Percentiles rank a stretch among this genome's conserved stretches.
These are phyloP conservation scores for Synergus gifuensis DNA, from an alignment of 2,888 invertebrate genomes.

Conservation along the genomic window DNA sequence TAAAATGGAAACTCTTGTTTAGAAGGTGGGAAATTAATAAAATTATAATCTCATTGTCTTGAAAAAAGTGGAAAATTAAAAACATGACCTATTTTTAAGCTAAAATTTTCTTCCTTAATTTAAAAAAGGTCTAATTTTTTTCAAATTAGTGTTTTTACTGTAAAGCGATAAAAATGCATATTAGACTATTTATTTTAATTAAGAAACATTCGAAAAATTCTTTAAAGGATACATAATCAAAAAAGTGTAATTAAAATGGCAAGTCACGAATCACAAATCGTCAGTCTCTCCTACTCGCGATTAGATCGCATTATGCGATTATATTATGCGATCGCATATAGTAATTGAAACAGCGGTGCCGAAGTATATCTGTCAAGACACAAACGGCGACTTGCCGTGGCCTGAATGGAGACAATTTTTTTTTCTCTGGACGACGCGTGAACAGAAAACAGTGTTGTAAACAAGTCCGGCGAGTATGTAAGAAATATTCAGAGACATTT, in stretches of 20 bases:
- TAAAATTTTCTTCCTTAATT: too few species aligned
- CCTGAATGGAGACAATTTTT: conserved; percentile 36
- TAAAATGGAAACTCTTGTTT: too few species aligned
- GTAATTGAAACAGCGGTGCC: conserved; percentile 22
- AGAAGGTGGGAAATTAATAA: too few species aligned
- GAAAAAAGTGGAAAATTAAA: too few species aligned
- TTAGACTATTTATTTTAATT: too few species aligned
- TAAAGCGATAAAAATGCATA: too few species aligned
- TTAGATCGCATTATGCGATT: conserved; percentile 3
- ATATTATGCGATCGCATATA: conserved; percentile 11
- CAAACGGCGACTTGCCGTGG: conserved; percentile 26
- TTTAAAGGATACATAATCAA: background rate
- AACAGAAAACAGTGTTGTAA: conserved; percentile 39
- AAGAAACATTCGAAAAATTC: background rate
- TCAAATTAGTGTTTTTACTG: too few species aligned
- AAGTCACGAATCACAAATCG: background rate
- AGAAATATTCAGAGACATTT: conserved; percentile 40
- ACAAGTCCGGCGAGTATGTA: conserved; percentile 32
- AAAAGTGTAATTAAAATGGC: background rate
- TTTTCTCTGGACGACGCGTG: conserved; percentile 10
- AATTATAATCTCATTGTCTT: too few species aligned
- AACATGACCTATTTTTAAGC: too few species aligned
- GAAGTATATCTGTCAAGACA: conserved; percentile 33
- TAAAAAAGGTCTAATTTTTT: too few species aligned
- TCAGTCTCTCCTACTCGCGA: background rate